Evolutionary conservation across 2,797 vertebrate species (phyloP).

Genomic region (Melanotaenia maccullochi): DNA sequence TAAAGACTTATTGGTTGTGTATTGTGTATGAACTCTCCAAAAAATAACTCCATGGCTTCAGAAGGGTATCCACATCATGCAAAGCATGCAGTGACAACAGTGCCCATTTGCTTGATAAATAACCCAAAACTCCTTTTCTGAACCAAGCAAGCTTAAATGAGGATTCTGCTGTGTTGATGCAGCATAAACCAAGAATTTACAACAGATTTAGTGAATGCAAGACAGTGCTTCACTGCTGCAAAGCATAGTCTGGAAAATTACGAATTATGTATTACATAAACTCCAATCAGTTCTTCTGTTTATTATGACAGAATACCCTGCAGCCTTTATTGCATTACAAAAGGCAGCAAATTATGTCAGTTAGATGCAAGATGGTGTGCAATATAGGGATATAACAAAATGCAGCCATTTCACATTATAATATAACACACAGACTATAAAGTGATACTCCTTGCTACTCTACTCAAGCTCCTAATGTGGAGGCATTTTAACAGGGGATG

Average conservation of each 20-base stretch:
- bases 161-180: not conserved
- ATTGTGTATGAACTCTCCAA: not conserved
- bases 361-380: slow-evolving; percentile 26
- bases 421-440: slow-evolving; percentile 46
- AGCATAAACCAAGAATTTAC: not conserved
- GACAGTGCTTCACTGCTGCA: not conserved
- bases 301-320: slow-evolving; percentile 13
- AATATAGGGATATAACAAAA: slow-evolving; percentile 24
- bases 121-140: not conserved
- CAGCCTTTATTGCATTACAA: slow-evolving; percentile 28
- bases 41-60: slow-evolving; percentile 11
- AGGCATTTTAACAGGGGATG: slow-evolving; percentile 35
- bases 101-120: slow-evolving; percentile 10
- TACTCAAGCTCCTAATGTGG: slow-evolving; percentile 47
- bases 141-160: not conserved
- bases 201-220: not conserved
- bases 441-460: slow-evolving; percentile 37
- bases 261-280: slow-evolving; percentile 13
- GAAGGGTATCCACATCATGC: not conserved
- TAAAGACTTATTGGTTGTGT: not conserved
- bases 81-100: not conserved
- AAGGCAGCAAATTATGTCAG: slow-evolving; percentile 38
- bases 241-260: not conserved
- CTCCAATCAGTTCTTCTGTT: slow-evolving; percentile 10
- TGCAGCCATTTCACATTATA: slow-evolving; percentile 49